These are phyloP conservation scores for Peromyscus nudipes DNA, from an alignment of 2,797 vertebrate genomes.

Conservation along the genomic window DNA sequence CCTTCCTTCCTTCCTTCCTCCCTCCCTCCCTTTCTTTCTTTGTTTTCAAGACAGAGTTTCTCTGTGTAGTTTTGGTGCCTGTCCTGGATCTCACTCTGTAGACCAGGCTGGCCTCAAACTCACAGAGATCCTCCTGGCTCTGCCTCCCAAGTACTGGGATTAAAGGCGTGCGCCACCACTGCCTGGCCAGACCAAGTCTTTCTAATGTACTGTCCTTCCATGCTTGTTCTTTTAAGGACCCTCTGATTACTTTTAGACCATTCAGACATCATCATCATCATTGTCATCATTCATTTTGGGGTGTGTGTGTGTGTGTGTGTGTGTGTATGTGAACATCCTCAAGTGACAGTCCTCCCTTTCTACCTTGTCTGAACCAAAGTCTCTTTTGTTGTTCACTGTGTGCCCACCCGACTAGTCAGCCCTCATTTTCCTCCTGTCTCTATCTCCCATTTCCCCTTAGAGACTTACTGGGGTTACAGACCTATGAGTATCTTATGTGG, in stretches of 20 bases:
- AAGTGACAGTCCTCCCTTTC: not conserved
- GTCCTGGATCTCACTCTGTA: no score
- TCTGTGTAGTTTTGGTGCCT: no score
- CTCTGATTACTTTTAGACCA: not conserved
- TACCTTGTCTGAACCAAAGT: not conserved
- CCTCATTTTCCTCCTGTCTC: not conserved
- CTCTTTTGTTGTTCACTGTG: not conserved
- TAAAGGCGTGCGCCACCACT: no score
- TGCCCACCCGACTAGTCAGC: not conserved
- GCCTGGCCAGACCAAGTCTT: not conserved
- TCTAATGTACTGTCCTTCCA: rapidly evolving
- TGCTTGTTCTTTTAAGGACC: not conserved
- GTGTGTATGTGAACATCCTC: no score
- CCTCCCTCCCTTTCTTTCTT: no score
- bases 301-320: not conserved
- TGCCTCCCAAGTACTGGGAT: no score
- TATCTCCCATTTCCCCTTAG: not conserved
- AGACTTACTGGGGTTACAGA: not conserved
- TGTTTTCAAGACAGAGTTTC: no score
- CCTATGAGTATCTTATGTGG: not conserved
- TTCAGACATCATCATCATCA: not conserved
- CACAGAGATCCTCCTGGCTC: no score
- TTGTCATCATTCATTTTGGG: not conserved
- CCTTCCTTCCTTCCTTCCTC: no score
- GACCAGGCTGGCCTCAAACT: no score